These are phyloP conservation scores for Oxyteleia sp. DNA, from an alignment of 2,888 invertebrate species.

Conservation along the genomic window DNA sequence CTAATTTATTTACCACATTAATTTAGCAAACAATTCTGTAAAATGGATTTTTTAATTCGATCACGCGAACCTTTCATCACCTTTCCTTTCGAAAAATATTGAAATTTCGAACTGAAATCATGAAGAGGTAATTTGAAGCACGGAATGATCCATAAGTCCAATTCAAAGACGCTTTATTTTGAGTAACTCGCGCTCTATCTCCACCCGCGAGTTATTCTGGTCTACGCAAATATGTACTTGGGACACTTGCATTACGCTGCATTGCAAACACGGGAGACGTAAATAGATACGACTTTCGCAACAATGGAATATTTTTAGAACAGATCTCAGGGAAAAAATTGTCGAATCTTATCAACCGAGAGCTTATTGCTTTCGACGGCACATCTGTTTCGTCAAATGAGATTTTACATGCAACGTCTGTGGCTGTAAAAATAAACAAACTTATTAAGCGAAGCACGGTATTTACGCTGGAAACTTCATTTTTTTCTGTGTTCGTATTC, in stretches of 20 bases:
- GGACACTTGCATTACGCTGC: slow-evolving; percentile 19
- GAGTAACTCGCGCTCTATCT: slow-evolving; percentile 14
- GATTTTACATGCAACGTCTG: too few species aligned
- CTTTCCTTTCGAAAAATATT: too few species aligned
- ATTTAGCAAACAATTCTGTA: too few species aligned
- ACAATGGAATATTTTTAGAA: slow-evolving; percentile 34
- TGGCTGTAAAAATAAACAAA: too few species aligned
- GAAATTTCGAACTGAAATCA: too few species aligned
- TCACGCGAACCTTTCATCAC: too few species aligned
- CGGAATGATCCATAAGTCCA: background rate
- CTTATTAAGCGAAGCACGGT: too few species aligned
- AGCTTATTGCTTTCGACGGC: background rate
- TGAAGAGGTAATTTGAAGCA: background rate
- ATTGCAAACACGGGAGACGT: slow-evolving; percentile 1
- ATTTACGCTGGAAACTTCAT: too few species aligned
- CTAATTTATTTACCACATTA: too few species aligned
- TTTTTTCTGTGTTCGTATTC: too few species aligned
- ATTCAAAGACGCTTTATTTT: background rate
- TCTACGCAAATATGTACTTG: slow-evolving; percentile 32
- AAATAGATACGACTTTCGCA: slow-evolving; percentile 21
- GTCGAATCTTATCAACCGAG: slow-evolving; percentile 2
- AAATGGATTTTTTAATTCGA: too few species aligned
- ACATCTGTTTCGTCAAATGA: too few species aligned
- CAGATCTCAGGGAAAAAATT: slow-evolving; percentile 12
- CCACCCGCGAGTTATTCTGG: slow-evolving; percentile 14